Percentiles rank a stretch among this genome's conserved stretches.
phyloP scores from a whole-genome alignment of 1,140 invertebrate genomes.

The Eurosta solidaginis region DNA sequence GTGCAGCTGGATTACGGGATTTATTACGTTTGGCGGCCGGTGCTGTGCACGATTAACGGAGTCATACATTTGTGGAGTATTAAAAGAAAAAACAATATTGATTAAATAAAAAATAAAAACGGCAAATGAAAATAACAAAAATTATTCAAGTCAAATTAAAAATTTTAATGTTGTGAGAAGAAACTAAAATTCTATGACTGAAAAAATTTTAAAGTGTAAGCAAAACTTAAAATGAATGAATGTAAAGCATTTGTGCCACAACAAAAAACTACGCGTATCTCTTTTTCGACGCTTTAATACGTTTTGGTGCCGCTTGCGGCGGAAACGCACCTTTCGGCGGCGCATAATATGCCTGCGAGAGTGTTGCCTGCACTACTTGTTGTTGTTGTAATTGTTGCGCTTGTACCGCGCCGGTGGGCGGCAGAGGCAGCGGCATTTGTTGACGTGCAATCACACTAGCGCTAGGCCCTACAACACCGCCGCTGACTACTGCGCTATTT shows the following conservation, averaged over 20 bases:
- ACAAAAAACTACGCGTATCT: conserved; percentile 26
- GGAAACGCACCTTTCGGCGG: conserved; percentile 68
- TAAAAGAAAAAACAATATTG: conserved; percentile 37
- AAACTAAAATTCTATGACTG: too few relatives aligned
- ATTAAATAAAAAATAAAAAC: conserved; percentile 29
- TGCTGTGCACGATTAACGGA: conserved; percentile 29
- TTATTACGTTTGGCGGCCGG: conserved; percentile 50
- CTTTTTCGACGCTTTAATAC: not conserved
- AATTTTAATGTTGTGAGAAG: too few relatives aligned
- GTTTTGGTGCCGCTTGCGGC: conserved; percentile 14
- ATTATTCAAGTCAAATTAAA: too few relatives aligned
- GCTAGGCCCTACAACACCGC: conserved; percentile 27
- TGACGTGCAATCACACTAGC: conserved; percentile 48
- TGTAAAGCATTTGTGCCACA: not conserved
- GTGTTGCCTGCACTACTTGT: conserved; percentile 61
- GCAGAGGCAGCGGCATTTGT: conserved; percentile 56
- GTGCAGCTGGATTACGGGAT: conserved; percentile 51
- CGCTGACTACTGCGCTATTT: not conserved
- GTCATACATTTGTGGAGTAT: not conserved
- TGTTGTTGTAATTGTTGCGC: conserved; percentile 47
- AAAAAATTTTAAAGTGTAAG: not conserved
- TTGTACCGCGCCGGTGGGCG: conserved; percentile 42
- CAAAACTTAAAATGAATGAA: not conserved
- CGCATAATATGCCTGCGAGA: conserved; percentile 65
- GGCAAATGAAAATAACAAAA: too few relatives aligned